These are phyloP conservation scores for Actias luna DNA, from an alignment of 2,888 invertebrate genomes.

Conservation along the genomic window DNA sequence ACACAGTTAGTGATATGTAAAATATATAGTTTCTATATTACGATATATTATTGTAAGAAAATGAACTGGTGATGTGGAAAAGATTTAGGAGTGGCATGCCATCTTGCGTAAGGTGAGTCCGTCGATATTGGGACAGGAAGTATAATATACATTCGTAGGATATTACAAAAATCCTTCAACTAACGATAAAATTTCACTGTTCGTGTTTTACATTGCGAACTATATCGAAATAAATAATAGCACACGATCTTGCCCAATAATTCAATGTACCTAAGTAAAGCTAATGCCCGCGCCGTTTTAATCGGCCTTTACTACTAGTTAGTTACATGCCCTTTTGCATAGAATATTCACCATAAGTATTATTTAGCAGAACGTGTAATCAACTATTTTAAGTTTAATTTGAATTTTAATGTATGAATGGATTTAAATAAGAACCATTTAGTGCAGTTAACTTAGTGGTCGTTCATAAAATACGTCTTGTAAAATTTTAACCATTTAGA, in stretches of 20 bases:
- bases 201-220: constrained; percentile 23
- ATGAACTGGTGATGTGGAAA: too few species aligned
- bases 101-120: too few species aligned
- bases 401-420: neutral
- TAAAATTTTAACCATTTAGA: too few species aligned
- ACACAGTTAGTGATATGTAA: too few species aligned
- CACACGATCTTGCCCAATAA: constrained; percentile 25
- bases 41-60: too few species aligned
- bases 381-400: neutral
- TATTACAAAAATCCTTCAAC: constrained; percentile 27
- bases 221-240: constrained; percentile 29
- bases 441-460: too few species aligned
- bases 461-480: too few species aligned
- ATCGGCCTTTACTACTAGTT: neutral
- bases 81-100: too few species aligned
- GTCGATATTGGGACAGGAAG: neutral
- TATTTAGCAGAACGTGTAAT: neutral
- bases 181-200: constrained; percentile 21
- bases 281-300: neutral
- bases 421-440: neutral
- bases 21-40: too few species aligned
- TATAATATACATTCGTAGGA: constrained; percentile 20
- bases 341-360: neutral
- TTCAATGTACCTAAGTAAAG: neutral
- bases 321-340: neutral